Base-by-base conservation (phyloP, 2,797 vertebrate genomes). In the Anas bernieri region DNA sequence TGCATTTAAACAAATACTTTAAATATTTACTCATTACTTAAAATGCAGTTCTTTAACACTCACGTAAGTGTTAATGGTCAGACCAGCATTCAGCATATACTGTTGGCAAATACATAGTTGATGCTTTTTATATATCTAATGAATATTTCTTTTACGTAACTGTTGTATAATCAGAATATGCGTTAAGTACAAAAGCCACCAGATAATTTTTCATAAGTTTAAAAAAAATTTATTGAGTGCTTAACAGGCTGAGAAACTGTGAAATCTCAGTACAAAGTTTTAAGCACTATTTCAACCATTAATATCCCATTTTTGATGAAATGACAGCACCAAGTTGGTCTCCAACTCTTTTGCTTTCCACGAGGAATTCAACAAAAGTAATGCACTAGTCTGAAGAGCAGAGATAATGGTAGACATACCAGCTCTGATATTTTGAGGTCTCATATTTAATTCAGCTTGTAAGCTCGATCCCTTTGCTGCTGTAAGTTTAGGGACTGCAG, bases 161-260 rank as follows among this genome's bases (percentile, higher is more conserved):
- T 48, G 39, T 30, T 70, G 18, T 2, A 58, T 59, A 33, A 68
- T 76, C 58, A 85, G 48, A 68, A 94, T 82, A 93, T 37, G 4
- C 17, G 50, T 62, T 7, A 86, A 90, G 33, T 64, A 86, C 43
- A 64, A 90, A 93, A 88, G 3, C 7, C 55, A 86, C 46, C 7
- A 35, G 48, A 14, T 86, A 7, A 46, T 50, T 74, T 74, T 92
- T 77, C 26, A 33, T 67, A 74, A 37, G 30, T 63, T 91, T 83
- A 68, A 94, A 92, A 50, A 50, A 91, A 64, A 11, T 88, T 94
- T 97, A 94, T 95, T 96, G 46, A 54, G 45, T 35, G 3, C 81
- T 93, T 85, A 83, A 62, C 59, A 84, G 75, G 81, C 48, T 90
- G 46, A 7, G 67, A 78, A 91, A 80, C 54, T 52, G 66, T 22